Percentiles rank a stretch among this genome's conserved stretches.
Conservation (phyloP, 2,888 invertebrate genomes). For the Erebia ligea region DNA sequence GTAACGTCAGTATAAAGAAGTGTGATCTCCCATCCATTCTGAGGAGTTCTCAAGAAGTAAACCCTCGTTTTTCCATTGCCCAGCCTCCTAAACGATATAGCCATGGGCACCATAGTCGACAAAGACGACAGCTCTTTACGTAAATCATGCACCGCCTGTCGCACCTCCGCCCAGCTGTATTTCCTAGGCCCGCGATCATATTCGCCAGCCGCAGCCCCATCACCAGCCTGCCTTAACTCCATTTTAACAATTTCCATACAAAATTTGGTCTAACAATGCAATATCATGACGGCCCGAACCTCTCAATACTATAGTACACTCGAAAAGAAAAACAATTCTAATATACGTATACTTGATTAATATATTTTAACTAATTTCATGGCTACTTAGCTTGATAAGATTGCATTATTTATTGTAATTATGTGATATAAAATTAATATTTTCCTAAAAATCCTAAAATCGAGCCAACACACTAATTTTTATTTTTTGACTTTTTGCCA, state of each 20-base stretch:
- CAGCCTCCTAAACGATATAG: slow-evolving; percentile 90
- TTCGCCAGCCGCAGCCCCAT: slow-evolving; percentile 73
- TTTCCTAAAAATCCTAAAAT: slow-evolving; percentile 53
- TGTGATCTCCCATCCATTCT: slow-evolving; percentile 95
- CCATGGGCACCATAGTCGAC: slow-evolving; percentile 92
- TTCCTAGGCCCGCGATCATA: slow-evolving; percentile 69
- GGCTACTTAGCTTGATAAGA: slow-evolving; percentile 49
- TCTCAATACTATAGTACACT: slow-evolving; percentile 26
- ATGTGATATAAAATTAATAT: slow-evolving; percentile 49
- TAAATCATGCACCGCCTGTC: slow-evolving; percentile 91
- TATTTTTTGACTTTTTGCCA: slow-evolving; percentile 57
- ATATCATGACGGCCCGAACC: slow-evolving; percentile 58
- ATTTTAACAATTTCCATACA: slow-evolving; percentile 64
- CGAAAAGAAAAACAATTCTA: slow-evolving; percentile 30
- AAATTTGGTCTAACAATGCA: slow-evolving; percentile 43
- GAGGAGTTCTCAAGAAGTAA: slow-evolving; percentile 94
- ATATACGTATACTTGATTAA: slow-evolving; percentile 43
- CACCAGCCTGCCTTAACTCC: slow-evolving; percentile 77
- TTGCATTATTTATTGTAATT: slow-evolving; percentile 54
- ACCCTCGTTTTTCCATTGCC: slow-evolving; percentile 92
- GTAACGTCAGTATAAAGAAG: slow-evolving; percentile 93
- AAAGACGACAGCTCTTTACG: slow-evolving; percentile 90
- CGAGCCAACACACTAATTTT: slow-evolving; percentile 67
- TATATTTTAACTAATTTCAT: slow-evolving; percentile 54
- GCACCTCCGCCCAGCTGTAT: slow-evolving; percentile 90